These are phyloP conservation scores for Troilus luridus DNA, from an alignment of 2,888 invertebrate genomes.

Conservation along the genomic window DNA sequence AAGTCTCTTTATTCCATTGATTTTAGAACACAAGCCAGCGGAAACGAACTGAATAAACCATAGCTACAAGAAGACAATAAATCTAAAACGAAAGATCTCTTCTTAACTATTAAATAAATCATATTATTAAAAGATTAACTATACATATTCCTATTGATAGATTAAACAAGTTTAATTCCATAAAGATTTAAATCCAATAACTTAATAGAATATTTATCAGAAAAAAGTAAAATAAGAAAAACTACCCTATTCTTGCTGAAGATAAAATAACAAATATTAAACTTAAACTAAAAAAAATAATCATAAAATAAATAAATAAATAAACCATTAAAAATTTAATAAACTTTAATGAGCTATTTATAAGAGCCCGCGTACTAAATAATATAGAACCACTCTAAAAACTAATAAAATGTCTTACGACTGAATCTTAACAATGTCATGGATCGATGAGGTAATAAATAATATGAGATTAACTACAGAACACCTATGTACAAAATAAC, in stretches of 20 bases:
- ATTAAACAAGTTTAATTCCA: neutral
- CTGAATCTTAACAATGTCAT: slow-evolving; percentile 49
- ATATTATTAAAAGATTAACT: neutral
- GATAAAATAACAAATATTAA: slow-evolving; percentile 1
- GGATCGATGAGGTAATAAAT: slow-evolving; percentile 49
- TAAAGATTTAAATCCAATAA: neutral
- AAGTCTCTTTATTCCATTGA: neutral
- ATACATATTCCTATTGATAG: neutral
- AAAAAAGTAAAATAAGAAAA: neutral
- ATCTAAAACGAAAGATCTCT: neutral
- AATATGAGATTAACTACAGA: slow-evolving; percentile 36
- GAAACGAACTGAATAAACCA: neutral
- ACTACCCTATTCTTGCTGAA: neutral
- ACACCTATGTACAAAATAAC: slow-evolving; percentile 41
- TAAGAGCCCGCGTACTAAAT: neutral
- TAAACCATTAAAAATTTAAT: neutral
- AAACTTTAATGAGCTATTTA: neutral
- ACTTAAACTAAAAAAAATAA: neutral
- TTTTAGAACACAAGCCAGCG: neutral
- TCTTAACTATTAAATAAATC: neutral
- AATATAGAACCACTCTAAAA: slow-evolving; percentile 20
- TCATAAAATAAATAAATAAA: slow-evolving; percentile 27
- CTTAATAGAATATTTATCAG: neutral
- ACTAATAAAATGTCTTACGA: slow-evolving; percentile 43
- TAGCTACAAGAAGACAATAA: neutral